Base-by-base conservation (phyloP, 2,113 vertebrate genomes). In the Condylura cristata region DNA sequence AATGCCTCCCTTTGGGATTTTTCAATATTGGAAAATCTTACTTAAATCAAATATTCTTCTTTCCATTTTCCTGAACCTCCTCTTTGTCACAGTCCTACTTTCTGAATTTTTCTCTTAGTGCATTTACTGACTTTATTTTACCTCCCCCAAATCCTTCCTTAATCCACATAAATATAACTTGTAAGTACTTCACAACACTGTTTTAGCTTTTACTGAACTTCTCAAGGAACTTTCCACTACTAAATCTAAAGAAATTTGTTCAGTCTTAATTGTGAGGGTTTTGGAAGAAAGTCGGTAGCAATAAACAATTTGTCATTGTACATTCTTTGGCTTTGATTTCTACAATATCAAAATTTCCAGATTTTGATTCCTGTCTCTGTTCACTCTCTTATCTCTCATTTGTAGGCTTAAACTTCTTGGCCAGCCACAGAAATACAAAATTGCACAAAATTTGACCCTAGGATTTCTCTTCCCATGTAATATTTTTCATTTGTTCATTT, bases 1-100 rank as follows among this genome's bases (percentile, higher is more conserved):
- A 68, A 84, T 14, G 2, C 32, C 16, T 3, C 8, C 32, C 20
- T 34, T 13, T 92, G 53, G 1, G 30, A 76, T 88, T 90, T 94
- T 60, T 71, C 17, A 71, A 8, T 65, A 41, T 75, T 88, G 46
- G 11, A 84, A 91, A 95, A 71, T 88, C 30, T 87, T 90, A 28
- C 22, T 53, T 94, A 83, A 92, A 74, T 9, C 53, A 82, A 86
- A 48, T 41, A 30, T 56, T 48, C n/a, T 72, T 78, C 53, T 90
- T 6, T 34, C 14, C 78, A 26, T 9, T 82, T 6, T 18, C 34
- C 26, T 71, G n/a, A 24, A 41, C 75, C 22, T 66, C 14, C 34
- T 75, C 11, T 91, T 93, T 13, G 82, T 79, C 6, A 51, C 28
- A 74, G 53, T 30, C 22, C 3, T 85, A 26, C 16, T 48, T 53